Base-by-base conservation (phyloP, 2,113 vertebrate species). In the Donacobius atricapilla region DNA sequence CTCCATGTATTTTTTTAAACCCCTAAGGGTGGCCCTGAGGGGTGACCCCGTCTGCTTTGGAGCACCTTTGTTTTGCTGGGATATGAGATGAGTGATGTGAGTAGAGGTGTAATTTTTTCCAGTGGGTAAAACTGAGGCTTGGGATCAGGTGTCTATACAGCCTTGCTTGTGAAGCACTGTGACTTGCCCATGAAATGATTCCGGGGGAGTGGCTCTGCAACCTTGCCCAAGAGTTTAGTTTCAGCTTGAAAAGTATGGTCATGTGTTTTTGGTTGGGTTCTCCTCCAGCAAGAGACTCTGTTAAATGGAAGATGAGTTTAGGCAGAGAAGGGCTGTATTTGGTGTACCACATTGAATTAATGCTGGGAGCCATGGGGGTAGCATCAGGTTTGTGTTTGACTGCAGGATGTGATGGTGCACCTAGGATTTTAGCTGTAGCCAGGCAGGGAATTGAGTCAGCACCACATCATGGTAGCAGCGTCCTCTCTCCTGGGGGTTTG, bases 1-100 rank as follows among this genome's bases (percentile, higher is more conserved):
- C 8, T 13, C 0, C 0, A 0, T n/a, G 23, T 31, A 42, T 0
- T 7, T 51, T 60, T 73, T 65, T 57, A 61, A 70, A 23, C 14
- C 13, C 8, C 14, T 5, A 31, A 81, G 39, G n/a, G n/a, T n/a
- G n/a, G n/a, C n/a, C n/a, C 11, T 6, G 20, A 47, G 22, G 14
- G 9, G 3, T 61, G 69, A 61, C 9, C n/a, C 42, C 31, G 13
- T 39, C 16, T 80, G 31, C 75, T 83, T 30, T 85, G 65, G 31
- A 44, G 4, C 42, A 7, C 24, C 16, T 78, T 68, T 76, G 45
- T 61, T 83, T 76, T 85, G 28, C 57, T 90, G 83, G 57, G 13
- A 16, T 31, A 0, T 37, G 64, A 47, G 23, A 21, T 35, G 30
- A 65, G 22, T 15, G 37, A 15, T 16, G 6, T 15, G 71, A 66